Evolutionary conservation across 1,140 invertebrate genomes (phyloP), one percentile per base, ranked within the genome.

Genomic region (Drosophila novamexicana): DNA sequence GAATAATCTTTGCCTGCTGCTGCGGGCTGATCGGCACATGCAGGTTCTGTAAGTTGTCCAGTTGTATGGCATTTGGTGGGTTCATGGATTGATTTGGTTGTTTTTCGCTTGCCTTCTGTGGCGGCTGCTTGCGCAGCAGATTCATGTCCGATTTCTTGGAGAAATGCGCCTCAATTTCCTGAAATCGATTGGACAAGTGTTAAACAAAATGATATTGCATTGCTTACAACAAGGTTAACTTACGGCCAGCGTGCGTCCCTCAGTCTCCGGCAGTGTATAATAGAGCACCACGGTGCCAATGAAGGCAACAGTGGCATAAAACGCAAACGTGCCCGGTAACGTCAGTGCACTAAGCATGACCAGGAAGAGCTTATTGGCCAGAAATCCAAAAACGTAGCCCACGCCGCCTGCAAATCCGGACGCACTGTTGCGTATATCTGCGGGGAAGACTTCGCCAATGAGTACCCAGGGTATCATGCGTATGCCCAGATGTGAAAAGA

Each of bases 391-490:
- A 8, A 96, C 93, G 79, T 97, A 97, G 7, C 95, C 95, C 1
- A 95, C 93, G 0, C 95, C 95, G n/a, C 95, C 95, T 0, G 95
- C 94, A 5, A 95, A 92, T 0, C 96, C 96, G 0, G 95, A 95
- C 0, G 95, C 96, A 1, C 93, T 94, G 3, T 95, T 94, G 44
- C 96, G 92, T 1, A 95, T 95, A 75, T 95, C 93, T 0, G 94
- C 93, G 14, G 94, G 94, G 79, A 94, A 96, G 62, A 96, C 95
- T 91, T 97, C 96, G 18, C 96, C 96, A 37, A 96, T 95, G 2
- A 97, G 93, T 47, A 97, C 94, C 96, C 96, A 97, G 7, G 96
- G 96, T 4, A 97, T 80, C 34, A 96, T 91, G 52, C 95, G 92
- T 14, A 97, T 95, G 0, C 95, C 95, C 2, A 94, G 91, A 72